Evolutionary conservation across 1,140 invertebrate genomes (phyloP).

Genomic region (Phymorhynchus buccinoides): DNA sequence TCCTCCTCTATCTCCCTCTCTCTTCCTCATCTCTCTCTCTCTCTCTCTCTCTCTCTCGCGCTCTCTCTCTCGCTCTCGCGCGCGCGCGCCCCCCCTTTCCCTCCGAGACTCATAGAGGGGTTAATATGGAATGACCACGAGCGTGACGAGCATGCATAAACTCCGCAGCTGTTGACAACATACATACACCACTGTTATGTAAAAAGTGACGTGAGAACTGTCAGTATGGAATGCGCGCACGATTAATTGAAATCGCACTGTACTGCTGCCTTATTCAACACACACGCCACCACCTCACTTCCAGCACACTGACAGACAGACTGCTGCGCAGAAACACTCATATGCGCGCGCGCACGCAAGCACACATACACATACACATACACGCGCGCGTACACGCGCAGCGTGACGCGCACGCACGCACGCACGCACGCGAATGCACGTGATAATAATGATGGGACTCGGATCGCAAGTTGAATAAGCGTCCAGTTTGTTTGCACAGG

Average conservation of each 20-base stretch:
- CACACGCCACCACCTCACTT: not conserved
- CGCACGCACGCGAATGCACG: not conserved
- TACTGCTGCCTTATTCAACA: too few relatives aligned
- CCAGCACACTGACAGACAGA: not conserved
- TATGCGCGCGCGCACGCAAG: not conserved
- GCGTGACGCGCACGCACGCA: not conserved
- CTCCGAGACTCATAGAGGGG: too few relatives aligned
- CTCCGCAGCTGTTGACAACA: too few relatives aligned
- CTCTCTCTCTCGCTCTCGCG: not conserved
- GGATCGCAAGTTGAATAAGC: too few relatives aligned
- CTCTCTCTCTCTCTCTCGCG: not conserved
- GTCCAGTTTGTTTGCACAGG: too few relatives aligned
- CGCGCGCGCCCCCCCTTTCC: not conserved
- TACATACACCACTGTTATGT: too few relatives aligned
- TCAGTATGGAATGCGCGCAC: too few relatives aligned
- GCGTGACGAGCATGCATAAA: too few relatives aligned
- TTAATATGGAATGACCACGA: too few relatives aligned
- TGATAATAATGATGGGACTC: not conserved
- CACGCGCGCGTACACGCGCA: too few relatives aligned
- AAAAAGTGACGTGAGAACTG: too few relatives aligned
- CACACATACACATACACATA: not conserved
- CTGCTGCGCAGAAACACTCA: not conserved
- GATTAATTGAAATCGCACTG: too few relatives aligned
- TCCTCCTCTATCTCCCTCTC: not conserved
- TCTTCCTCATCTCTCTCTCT: not conserved